Percentiles rank a stretch among this genome's conserved stretches.
These are phyloP conservation scores for Catharus fuscescens DNA, from an alignment of 2,113 vertebrate species.

Conservation along the genomic window DNA sequence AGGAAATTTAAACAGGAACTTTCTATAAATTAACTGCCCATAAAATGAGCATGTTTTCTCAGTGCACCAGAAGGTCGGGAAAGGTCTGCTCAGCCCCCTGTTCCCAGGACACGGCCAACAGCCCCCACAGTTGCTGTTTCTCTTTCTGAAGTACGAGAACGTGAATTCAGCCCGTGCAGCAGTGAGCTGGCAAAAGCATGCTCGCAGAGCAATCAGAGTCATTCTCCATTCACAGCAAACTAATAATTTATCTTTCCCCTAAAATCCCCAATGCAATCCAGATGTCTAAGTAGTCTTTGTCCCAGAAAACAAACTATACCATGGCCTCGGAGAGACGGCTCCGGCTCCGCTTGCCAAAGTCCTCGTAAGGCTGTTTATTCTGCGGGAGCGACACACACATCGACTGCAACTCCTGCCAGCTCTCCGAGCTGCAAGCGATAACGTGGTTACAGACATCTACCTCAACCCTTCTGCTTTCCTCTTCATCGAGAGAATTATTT, in stretches of 20 bases:
- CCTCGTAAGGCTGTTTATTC: neutral
- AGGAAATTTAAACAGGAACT: conserved; percentile 67
- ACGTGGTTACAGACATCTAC: neutral
- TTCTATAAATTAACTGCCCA: conserved; percentile 66
- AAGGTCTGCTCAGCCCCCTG: neutral
- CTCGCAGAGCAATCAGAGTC: neutral
- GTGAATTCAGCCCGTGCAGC: neutral
- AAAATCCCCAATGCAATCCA: conserved; percentile 13
- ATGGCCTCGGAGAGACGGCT: neutral
- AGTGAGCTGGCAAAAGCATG: neutral
- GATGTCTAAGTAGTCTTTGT: conserved; percentile 29
- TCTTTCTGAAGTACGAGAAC: neutral
- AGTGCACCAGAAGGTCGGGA: neutral
- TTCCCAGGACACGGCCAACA: neutral
- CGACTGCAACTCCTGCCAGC: neutral
- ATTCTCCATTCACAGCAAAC: conserved; percentile 21
- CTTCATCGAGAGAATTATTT: neutral
- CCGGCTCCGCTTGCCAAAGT: neutral
- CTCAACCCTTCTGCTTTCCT: neutral
- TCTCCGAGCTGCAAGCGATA: neutral
- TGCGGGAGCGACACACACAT: rapidly evolving
- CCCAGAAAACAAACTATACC: conserved; percentile 20
- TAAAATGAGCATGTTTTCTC: conserved; percentile 49
- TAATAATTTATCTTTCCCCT: neutral
- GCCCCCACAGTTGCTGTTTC: neutral